These are phyloP conservation scores for Acanthis flammea DNA, from an alignment of 2,797 vertebrate species.

Conservation along the genomic window DNA sequence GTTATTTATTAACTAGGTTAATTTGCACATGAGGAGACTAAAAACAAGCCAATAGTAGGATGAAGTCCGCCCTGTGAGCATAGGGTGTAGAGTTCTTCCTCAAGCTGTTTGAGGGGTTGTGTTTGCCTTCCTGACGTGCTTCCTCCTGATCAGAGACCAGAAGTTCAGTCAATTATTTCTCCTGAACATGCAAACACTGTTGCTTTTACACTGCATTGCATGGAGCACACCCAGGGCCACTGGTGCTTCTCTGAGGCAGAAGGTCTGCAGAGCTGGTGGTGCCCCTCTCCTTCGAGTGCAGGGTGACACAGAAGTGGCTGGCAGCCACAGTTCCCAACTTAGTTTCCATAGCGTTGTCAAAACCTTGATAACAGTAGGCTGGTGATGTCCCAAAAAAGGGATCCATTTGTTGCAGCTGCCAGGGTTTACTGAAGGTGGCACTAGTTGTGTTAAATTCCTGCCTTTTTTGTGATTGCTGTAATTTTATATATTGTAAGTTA, in stretches of 20 bases:
- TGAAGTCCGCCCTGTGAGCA: background rate
- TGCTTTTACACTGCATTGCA: background rate
- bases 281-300: no score
- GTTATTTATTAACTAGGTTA: background rate
- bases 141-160: background rate
- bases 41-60: fast-evolving
- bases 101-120: background rate
- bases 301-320: fast-evolving
- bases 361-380: fast-evolving
- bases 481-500: background rate
- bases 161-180: background rate
- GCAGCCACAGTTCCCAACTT: background rate
- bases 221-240: fast-evolving
- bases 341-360: background rate
- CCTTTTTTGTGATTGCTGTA: background rate
- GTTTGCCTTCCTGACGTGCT: background rate
- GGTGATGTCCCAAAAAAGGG: background rate
- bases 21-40: background rate
- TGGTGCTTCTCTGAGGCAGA: background rate
- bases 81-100: background rate
- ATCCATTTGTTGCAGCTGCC: background rate
- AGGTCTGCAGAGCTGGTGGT: background rate
- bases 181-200: fast-evolving
- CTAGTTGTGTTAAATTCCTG: background rate
- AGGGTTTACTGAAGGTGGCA: background rate